Evolutionary conservation across 2,113 vertebrate species (phyloP), one percentile per base, ranked within the genome.

Genomic region (Rhadina sibilatrix): DNA sequence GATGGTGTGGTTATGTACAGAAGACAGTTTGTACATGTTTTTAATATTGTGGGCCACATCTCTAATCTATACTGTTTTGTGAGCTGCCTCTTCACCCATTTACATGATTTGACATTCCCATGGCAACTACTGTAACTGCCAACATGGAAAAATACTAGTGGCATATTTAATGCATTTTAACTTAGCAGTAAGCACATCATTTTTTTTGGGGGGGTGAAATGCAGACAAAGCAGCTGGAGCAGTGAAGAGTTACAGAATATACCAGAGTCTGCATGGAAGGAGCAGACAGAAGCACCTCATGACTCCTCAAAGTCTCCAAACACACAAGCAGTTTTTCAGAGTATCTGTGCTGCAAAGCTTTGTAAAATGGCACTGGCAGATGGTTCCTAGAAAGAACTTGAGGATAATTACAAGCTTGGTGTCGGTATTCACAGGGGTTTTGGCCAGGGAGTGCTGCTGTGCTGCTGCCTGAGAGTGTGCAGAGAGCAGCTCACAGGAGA

Each of bases 131-230:
- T 42, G 68, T 81, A 90, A 86, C 79, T 84, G 93, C 93, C 94
- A 96, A 96, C 85, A 71, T 65, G 93, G 96, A 96, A 96, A 97
- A 96, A 96, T 69, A 95, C 93, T 90, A 87, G 88, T 86, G 69
- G 76, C 31, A 16, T 87, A 78, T 90, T 90, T 92, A 83, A 83
- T 78, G 71, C 21, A 22, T 88, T 89, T 87, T 87, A 94, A 92
- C 60, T 94, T 83, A 61, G 49, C 88, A 84, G 37, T 71, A 75
- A 95, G 80, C 37, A 53, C 54, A 92, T 89, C 60, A 60, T 78
- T 40, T 57, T 49, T 94, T 96, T 75, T n/a, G n/a, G 35, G 65
- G 83, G 65, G 71, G 42, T 0, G 3, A 89, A 78, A 89, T 28
- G 60, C 60, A 94, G 83, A 31, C 72, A 70, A 89, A 92, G 76